Evolutionary conservation across 2,888 invertebrate genomes (phyloP).

Genomic region (Diarsia brunnea): DNA sequence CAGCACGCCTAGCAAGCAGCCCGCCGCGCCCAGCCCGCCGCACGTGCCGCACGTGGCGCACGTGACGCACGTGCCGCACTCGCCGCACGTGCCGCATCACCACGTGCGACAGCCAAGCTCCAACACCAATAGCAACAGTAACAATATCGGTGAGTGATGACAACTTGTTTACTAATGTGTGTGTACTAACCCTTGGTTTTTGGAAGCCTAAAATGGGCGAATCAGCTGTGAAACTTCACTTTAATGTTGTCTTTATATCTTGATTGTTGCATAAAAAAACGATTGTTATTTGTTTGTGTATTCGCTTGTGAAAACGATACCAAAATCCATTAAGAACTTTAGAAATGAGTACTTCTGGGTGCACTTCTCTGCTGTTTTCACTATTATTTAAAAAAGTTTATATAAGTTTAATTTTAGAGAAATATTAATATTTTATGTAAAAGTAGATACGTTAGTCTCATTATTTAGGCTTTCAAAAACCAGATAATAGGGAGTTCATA

Average conservation of each 20-base stretch:
- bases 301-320: neutral
- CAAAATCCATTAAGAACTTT: neutral
- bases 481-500: neutral
- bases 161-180: neutral
- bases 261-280: neutral
- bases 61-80: constrained; percentile 3
- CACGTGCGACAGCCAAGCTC: constrained; percentile 66
- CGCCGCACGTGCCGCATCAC: constrained; percentile 52
- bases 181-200: neutral
- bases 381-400: neutral
- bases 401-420: neutral
- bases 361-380: neutral
- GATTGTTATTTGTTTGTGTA: neutral
- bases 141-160: constrained; percentile 38
- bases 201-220: neutral
- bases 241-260: neutral
- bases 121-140: constrained; percentile 71
- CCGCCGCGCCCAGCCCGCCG: constrained; percentile 77
- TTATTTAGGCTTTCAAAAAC: constrained; percentile 5
- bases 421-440: neutral
- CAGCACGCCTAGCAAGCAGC: constrained; percentile 84
- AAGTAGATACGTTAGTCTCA: neutral
- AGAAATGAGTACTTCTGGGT: neutral
- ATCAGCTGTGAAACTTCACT: neutral
- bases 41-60: constrained; percentile 25